A percentile compares a stretch with the other conserved stretches of the same genome.
These are phyloP conservation scores for Pachypanchax playfairii DNA, from an alignment of 2,113 vertebrate species.

Conservation along the genomic window DNA sequence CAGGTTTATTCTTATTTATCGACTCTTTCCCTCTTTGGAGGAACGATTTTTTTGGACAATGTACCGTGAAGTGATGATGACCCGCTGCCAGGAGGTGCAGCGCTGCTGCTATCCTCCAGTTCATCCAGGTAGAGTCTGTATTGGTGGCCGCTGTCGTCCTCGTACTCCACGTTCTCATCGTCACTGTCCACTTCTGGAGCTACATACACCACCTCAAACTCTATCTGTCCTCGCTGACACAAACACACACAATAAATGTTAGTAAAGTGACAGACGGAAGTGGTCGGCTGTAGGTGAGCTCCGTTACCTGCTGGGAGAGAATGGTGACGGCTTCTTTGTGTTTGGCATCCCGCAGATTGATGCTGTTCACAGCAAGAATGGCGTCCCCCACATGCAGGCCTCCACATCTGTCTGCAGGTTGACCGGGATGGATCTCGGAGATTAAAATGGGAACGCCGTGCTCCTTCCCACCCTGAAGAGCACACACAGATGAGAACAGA, in stretches of 20 bases:
- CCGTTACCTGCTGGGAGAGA: constrained; percentile 92
- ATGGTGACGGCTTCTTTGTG: constrained; percentile 99
- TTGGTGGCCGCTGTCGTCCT: constrained; percentile 95
- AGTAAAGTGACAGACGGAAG: background rate
- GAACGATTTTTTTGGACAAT: too few relatives aligned
- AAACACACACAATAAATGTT: constrained; percentile 1
- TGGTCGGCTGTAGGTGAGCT: background rate
- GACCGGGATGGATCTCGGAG: constrained; percentile 94
- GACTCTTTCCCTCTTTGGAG: too few relatives aligned
- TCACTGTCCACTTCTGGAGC: constrained; percentile 98
- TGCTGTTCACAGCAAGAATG: constrained; percentile 95
- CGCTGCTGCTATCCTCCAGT: constrained; percentile 81
- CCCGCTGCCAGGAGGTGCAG: constrained; percentile 74
- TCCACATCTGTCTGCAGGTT: constrained; percentile 94
- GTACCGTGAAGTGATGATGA: constrained; percentile 64
- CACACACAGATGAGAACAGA: background rate
- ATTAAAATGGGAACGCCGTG: constrained; percentile 98
- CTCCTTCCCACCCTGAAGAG: constrained; percentile 93
- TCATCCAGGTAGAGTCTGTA: constrained; percentile 97
- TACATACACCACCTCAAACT: constrained; percentile 99
- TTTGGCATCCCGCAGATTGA: constrained; percentile 95
- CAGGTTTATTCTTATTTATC: too few relatives aligned
- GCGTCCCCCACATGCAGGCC: constrained; percentile 96
- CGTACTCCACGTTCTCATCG: constrained; percentile 98
- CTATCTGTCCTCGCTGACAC: constrained; percentile 92